Evolutionary conservation across 2,797 vertebrate genomes (phyloP).

Genomic region (Platalea minor): DNA sequence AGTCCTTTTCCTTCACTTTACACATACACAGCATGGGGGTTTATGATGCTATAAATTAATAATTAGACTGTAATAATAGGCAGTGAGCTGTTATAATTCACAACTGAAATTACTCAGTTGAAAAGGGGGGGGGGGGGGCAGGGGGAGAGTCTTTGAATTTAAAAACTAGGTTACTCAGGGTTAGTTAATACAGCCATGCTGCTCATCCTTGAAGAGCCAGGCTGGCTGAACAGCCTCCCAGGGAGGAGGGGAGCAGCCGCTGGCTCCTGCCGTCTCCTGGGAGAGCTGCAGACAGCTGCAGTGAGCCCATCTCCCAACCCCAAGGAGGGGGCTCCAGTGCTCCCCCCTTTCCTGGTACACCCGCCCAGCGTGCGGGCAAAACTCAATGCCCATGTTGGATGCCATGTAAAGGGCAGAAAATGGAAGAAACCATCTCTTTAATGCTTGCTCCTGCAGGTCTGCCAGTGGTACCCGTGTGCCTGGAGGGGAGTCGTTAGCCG

Average conservation of each 20-base stretch:
- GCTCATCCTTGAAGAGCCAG: neutral
- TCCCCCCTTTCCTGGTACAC: neutral
- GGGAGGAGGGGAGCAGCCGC: neutral
- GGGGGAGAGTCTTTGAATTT: neutral
- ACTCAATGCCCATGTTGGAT: fast-evolving
- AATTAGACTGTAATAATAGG: neutral
- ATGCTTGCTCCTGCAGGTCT: neutral
- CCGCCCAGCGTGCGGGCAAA: fast-evolving
- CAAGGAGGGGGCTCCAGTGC: neutral
- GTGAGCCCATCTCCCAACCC: neutral
- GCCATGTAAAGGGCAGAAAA: fast-evolving
- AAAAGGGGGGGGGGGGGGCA: too few relatives aligned
- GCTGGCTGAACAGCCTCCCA: neutral
- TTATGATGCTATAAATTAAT: neutral
- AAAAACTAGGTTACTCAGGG: neutral
- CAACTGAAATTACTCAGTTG: neutral
- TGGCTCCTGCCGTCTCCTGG: neutral
- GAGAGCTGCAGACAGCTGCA: neutral
- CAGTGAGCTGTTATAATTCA: neutral
- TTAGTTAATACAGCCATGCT: neutral
- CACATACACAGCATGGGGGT: fast-evolving
- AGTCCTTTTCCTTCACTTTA: neutral
- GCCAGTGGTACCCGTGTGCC: fast-evolving
- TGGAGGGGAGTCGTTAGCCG: fast-evolving
- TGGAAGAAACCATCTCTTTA: neutral